Evolutionary conservation across 2,797 vertebrate species (phyloP).

Genomic region (Pangasius mekongensis): DNA sequence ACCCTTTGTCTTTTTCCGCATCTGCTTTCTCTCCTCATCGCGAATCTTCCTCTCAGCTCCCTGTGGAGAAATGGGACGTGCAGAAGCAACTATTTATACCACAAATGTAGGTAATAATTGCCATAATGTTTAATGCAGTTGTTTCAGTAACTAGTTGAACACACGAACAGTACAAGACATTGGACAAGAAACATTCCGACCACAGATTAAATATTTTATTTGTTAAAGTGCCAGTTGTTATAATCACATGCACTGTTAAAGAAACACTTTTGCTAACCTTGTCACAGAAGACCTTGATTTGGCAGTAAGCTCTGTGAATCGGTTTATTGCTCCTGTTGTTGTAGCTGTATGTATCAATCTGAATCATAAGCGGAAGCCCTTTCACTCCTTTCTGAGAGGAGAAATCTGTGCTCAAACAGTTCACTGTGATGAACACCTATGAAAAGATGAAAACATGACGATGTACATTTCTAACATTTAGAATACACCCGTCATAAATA

Average conservation of each 20-base stretch:
- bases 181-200: background rate
- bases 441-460: background rate
- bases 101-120: background rate
- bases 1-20: constrained; percentile 93
- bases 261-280: constrained; percentile 80
- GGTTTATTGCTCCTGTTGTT: constrained; percentile 98
- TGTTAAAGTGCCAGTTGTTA: background rate
- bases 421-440: constrained; percentile 98
- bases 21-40: constrained; percentile 95
- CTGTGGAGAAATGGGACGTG: constrained; percentile 64
- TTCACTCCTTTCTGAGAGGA: constrained; percentile 98
- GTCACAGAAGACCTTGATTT: constrained; percentile 99
- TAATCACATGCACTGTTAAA: background rate
- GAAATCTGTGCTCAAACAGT: constrained; percentile 97
- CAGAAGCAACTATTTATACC: background rate
- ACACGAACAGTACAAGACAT: too few species aligned
- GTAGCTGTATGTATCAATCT: constrained; percentile 98
- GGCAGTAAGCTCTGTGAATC: constrained; percentile 93
- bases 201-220: background rate
- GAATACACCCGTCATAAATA: background rate
- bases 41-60: constrained; percentile 97
- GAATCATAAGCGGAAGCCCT: constrained; percentile 97
- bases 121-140: background rate
- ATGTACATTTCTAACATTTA: background rate
- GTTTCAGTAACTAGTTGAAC: background rate